Conservation (phyloP, 2,888 invertebrate genomes). For the Cantharis rufa region DNA sequence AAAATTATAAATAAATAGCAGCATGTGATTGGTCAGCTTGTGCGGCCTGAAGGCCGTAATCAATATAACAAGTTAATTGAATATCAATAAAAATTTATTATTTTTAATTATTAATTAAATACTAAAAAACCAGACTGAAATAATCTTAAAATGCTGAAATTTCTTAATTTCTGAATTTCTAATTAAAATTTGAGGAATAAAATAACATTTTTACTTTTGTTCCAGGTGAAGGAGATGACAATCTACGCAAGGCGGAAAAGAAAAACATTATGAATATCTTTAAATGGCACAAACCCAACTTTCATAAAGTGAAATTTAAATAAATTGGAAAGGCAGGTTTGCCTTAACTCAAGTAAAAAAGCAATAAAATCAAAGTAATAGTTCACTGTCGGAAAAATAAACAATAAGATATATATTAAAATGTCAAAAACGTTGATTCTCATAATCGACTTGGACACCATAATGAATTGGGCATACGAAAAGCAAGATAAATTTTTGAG, state of each 20-base stretch:
- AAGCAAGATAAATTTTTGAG: constrained; percentile 27
- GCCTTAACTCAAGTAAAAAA: constrained; percentile 41
- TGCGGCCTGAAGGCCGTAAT: no score
- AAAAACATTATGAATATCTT: constrained; percentile 48
- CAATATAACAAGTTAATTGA: no score
- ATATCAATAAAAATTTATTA: no score
- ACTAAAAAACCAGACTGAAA: no score
- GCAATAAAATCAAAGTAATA: constrained; percentile 41
- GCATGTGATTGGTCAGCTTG: no score
- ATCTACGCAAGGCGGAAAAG: constrained; percentile 21
- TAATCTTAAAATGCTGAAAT: background rate
- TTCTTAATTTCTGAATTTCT: background rate
- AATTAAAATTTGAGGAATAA: background rate
- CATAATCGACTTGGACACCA: constrained; percentile 55
- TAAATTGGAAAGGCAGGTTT: constrained; percentile 28
- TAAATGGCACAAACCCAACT: constrained; percentile 48
- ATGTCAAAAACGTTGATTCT: constrained; percentile 54
- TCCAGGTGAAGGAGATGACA: constrained; percentile 43
- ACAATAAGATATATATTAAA: constrained; percentile 27
- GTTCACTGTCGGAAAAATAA: background rate
- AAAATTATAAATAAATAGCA: no score
- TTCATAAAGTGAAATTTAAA: constrained; percentile 54
- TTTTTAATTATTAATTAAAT: no score
- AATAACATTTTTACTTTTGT: constrained; percentile 21
- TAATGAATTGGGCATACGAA: constrained; percentile 38